Percentiles rank a stretch among this genome's conserved stretches.
phyloP scores from a whole-genome alignment of 2,113 vertebrate species.

The Gymnogyps californianus region DNA sequence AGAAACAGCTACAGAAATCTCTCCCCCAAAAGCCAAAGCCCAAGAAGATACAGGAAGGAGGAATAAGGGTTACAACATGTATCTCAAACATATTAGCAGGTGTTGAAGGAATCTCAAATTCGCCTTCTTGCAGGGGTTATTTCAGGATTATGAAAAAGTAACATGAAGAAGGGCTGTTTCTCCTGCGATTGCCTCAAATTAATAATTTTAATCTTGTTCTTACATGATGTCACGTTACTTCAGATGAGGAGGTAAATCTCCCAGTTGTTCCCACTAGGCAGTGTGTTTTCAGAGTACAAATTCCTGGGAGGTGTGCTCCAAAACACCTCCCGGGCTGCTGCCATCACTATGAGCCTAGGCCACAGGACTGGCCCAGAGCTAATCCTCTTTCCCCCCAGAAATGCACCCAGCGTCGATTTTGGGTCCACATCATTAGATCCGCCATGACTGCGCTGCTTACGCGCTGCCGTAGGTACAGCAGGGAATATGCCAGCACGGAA shows the following conservation, averaged over 20 bases:
- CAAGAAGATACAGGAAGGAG: not conserved
- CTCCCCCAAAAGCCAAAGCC: not conserved
- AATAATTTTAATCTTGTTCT: constrained; percentile 32
- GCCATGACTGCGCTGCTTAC: rapidly evolving
- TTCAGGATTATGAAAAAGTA: constrained; percentile 24
- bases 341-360: not conserved
- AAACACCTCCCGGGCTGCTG: not conserved
- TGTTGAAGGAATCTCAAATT: constrained; percentile 43
- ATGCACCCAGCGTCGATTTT: not conserved
- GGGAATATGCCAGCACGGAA: too few relatives aligned
- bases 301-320: not conserved
- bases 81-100: constrained; percentile 22
- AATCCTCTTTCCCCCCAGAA: not conserved
- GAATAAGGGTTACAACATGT: not conserved
- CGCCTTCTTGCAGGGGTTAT: not conserved
- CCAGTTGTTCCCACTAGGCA: not conserved
- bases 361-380: too few relatives aligned
- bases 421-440: not conserved
- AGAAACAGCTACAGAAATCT: not conserved
- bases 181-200: not conserved
- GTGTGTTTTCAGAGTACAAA: not conserved
- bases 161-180: constrained; percentile 9
- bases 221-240: constrained; percentile 20
- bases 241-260: not conserved
- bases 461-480: not conserved